phyloP scores from a whole-genome alignment of 2,888 invertebrate genomes.

The Lochmaea crataegi region DNA sequence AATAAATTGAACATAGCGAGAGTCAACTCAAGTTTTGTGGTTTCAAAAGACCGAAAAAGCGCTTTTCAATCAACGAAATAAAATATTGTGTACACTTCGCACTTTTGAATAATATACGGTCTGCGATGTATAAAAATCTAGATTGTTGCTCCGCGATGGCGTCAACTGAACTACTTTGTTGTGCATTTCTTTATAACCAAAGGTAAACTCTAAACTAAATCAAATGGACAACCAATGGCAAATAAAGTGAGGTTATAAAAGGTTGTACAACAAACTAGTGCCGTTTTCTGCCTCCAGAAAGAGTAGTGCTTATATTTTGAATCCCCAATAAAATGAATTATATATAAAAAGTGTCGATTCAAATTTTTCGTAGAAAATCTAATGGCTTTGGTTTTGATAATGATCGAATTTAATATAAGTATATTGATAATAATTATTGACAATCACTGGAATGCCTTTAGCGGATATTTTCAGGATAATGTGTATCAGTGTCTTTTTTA shows the following conservation, averaged over 20 bases:
- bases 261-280: too few relatives aligned
- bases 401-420: neutral
- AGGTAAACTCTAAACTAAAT: too few relatives aligned
- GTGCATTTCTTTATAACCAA: too few relatives aligned
- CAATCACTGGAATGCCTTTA: conserved; percentile 4
- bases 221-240: too few relatives aligned
- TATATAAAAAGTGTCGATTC: too few relatives aligned
- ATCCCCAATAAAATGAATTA: too few relatives aligned
- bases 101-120: neutral
- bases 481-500: neutral
- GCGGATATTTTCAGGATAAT: neutral
- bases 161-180: too few relatives aligned
- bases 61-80: neutral
- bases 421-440: neutral
- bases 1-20: neutral
- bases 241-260: too few relatives aligned
- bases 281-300: too few relatives aligned
- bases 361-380: neutral
- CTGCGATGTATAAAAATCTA: neutral
- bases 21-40: neutral
- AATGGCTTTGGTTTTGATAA: conserved; percentile 6
- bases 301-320: too few relatives aligned
- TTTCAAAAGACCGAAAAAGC: neutral
- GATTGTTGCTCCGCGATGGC: neutral
- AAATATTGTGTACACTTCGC: neutral